Conservation (phyloP, 1,140 invertebrate genomes). For the Drosophila mauritiana region DNA sequence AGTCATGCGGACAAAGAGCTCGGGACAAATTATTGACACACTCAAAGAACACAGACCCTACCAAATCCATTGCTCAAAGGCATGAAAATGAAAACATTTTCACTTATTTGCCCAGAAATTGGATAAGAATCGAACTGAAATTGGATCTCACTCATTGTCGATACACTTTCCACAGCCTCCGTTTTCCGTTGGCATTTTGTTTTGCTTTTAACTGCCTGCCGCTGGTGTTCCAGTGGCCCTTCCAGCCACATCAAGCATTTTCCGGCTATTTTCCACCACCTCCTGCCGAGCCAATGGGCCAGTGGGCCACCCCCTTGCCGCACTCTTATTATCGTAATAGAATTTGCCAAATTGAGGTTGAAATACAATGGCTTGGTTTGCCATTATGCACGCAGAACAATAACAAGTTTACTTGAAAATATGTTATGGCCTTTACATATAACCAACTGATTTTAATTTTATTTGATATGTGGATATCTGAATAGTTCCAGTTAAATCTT, state of each 20-base stretch:
- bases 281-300: conserved; percentile 9
- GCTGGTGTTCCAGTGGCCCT: conserved; percentile 16
- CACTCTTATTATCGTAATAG: conserved; percentile 82
- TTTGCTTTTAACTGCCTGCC: conserved; percentile 74
- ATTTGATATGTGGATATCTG: too few relatives aligned
- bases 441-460: too few relatives aligned
- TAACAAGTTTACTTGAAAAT: too few relatives aligned
- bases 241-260: conserved; percentile 75
- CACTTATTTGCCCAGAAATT: conserved; percentile 83
- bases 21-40: conserved; percentile 74
- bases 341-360: conserved; percentile 85
- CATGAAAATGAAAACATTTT: conserved; percentile 83
- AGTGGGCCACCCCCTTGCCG: background rate
- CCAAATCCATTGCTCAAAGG: conserved; percentile 58
- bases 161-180: conserved; percentile 61
- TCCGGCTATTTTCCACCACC: conserved; percentile 69
- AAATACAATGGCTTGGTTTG: conserved; percentile 65
- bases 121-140: conserved; percentile 84
- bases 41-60: conserved; percentile 31
- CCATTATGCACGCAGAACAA: conserved; percentile 1
- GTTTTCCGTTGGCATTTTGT: conserved; percentile 58
- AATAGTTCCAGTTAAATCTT: too few relatives aligned
- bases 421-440: too few relatives aligned
- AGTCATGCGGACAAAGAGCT: conserved; percentile 27
- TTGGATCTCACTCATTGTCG: conserved; percentile 83